Evolutionary conservation across 2,113 vertebrate genomes (phyloP).

Genomic region (Parotia lawesii): DNA sequence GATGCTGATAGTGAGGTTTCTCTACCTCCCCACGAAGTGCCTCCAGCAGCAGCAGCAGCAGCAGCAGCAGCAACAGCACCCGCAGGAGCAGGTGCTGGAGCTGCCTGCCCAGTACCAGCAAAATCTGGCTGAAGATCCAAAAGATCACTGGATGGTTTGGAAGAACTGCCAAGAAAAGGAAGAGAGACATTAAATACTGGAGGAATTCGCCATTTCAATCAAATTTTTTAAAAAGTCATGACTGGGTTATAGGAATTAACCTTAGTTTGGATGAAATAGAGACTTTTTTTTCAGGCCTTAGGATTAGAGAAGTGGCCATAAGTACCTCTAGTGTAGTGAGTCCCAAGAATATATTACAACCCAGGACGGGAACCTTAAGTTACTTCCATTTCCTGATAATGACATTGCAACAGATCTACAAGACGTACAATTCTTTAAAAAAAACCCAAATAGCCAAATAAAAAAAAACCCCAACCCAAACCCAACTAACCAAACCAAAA

Average conservation of each 20-base stretch:
- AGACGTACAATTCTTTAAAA: neutral
- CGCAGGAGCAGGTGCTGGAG: conserved; percentile 69
- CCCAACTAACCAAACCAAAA: neutral
- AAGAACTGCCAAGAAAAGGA: conserved; percentile 66
- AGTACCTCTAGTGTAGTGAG: neutral
- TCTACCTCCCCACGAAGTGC: conserved; percentile 92
- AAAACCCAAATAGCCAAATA: neutral
- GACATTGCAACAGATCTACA: neutral
- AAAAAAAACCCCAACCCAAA: neutral
- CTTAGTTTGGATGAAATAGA: neutral
- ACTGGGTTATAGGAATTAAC: neutral
- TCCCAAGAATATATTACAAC: neutral
- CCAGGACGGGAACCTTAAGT: neutral
- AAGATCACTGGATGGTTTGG: conserved; percentile 86
- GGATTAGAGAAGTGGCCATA: neutral
- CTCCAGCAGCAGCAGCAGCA: conserved; percentile 70
- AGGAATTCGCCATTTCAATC: neutral
- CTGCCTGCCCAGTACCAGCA: conserved; percentile 70
- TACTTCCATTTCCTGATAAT: neutral
- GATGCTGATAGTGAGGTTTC: neutral
- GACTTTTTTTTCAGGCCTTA: neutral
- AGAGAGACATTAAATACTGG: neutral
- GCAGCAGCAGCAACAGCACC: conserved; percentile 27
- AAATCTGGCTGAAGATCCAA: conserved; percentile 92
- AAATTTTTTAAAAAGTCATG: neutral